These are phyloP conservation scores for Pitta sordida DNA, from an alignment of 2,113 vertebrate genomes.

Conservation along the genomic window DNA sequence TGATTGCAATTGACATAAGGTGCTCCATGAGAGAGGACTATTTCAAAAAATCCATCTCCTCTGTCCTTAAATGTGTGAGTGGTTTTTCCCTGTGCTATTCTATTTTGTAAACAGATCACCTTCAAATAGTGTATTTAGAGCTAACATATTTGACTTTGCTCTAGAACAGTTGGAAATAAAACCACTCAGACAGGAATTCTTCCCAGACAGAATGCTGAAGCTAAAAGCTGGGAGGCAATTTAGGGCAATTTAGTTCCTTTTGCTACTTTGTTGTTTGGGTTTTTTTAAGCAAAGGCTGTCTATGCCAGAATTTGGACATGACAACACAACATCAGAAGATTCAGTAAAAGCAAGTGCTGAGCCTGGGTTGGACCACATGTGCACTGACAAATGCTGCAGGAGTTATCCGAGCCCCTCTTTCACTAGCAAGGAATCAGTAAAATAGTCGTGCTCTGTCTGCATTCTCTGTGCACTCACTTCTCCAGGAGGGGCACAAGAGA, in stretches of 20 bases:
- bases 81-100: background rate
- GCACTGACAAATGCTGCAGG: background rate
- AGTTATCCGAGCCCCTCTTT: background rate
- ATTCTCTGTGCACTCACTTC: background rate
- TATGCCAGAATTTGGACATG: background rate
- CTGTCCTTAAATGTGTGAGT: background rate
- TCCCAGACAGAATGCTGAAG: background rate
- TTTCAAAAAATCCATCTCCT: background rate
- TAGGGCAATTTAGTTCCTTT: background rate
- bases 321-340: background rate
- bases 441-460: background rate
- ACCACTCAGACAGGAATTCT: background rate
- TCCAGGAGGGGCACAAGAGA: background rate
- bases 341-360: background rate
- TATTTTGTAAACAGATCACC: background rate
- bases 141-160: background rate
- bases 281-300: background rate
- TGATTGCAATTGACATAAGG: background rate
- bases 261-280: too few species aligned
- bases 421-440: background rate
- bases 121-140: background rate
- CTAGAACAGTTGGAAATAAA: background rate
- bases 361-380: background rate
- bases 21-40: rapidly evolving
- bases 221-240: background rate